Evolutionary conservation across 1,140 invertebrate species (phyloP).

Genomic region (Formica exsecta): DNA sequence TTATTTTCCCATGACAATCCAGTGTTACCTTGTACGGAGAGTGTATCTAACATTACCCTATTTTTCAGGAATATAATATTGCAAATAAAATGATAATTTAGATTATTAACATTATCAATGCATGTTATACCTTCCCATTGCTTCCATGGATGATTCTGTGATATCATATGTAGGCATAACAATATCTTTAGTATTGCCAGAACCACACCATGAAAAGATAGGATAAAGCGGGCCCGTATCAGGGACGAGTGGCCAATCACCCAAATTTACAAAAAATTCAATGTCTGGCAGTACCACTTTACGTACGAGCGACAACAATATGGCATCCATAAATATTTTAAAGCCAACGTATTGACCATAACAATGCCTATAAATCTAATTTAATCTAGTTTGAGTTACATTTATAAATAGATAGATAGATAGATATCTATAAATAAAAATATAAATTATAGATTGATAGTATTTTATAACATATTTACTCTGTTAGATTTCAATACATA

Average conservation of each 20-base stretch:
- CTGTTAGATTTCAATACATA: conserved; percentile 95
- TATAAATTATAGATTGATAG: not conserved
- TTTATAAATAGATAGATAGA: too few relatives aligned
- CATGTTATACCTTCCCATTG: conserved; percentile 92
- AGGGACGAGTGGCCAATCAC: conserved; percentile 96
- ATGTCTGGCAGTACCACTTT: conserved; percentile 95
- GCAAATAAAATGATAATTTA: conserved; percentile 34
- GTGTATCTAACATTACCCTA: conserved; percentile 95
- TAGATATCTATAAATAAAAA: not conserved
- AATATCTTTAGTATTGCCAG: conserved; percentile 94
- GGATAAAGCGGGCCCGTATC: conserved; percentile 89
- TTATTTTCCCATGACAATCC: conserved; percentile 92
- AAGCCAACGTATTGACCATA: conserved; percentile 98
- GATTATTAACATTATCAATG: conserved; percentile 5
- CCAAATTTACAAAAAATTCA: conserved; percentile 97
- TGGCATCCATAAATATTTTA: conserved; percentile 97
- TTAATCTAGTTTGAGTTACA: conserved; percentile 55
- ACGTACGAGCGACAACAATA: conserved; percentile 93
- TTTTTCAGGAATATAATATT: conserved; percentile 74
- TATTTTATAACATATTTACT: conserved; percentile 83
- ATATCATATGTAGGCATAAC: conserved; percentile 98
- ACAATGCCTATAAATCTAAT: conserved; percentile 93
- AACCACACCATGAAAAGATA: conserved; percentile 99
- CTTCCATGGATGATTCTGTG: conserved; percentile 96
- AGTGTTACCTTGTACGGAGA: conserved; percentile 95